Evolutionary conservation across 2,797 vertebrate genomes (phyloP).

Genomic region (Microcaecilia unicolor): DNA sequence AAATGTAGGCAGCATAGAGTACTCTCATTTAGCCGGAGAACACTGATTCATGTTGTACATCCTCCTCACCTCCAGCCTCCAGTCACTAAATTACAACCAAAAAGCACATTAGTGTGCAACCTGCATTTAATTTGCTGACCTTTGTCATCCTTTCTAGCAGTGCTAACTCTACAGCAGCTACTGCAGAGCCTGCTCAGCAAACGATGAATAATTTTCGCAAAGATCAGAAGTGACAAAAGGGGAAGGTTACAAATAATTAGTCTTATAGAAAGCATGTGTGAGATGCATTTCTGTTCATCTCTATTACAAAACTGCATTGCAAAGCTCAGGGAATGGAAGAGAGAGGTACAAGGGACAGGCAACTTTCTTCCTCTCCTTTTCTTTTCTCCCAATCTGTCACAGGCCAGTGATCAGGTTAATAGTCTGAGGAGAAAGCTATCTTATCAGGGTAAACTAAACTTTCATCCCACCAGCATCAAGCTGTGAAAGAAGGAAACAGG

Average conservation of each 20-base stretch:
- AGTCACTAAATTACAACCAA: constrained; percentile 17
- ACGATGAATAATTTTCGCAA: constrained; percentile 1
- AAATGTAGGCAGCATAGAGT: constrained; percentile 32
- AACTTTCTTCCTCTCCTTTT: not conserved
- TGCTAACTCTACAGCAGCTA: not conserved
- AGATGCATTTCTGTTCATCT: not conserved
- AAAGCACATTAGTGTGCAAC: constrained; percentile 3
- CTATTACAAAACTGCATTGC: not conserved
- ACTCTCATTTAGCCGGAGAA: constrained; percentile 16
- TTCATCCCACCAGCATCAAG: constrained; percentile 22
- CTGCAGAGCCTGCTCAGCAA: too few species aligned
- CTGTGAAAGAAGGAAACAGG: constrained; percentile 25
- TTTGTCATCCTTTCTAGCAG: constrained; percentile 3
- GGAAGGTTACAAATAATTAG: constrained; percentile 12
- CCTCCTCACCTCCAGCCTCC: not conserved
- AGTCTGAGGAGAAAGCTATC: constrained; percentile 22
- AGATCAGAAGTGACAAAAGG: constrained; percentile 4
- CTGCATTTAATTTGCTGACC: constrained; percentile 11
- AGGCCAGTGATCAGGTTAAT: constrained; percentile 22
- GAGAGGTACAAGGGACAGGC: too few species aligned
- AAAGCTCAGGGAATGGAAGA: too few species aligned
- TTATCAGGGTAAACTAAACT: constrained; percentile 34
- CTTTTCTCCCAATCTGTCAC: constrained; percentile 14
- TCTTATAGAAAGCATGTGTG: not conserved
- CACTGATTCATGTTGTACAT: constrained; percentile 31